Percentiles rank a stretch among this genome's conserved stretches.
phyloP scores from a whole-genome alignment of 1,140 invertebrate genomes.

The Andrena cerasifolii region DNA sequence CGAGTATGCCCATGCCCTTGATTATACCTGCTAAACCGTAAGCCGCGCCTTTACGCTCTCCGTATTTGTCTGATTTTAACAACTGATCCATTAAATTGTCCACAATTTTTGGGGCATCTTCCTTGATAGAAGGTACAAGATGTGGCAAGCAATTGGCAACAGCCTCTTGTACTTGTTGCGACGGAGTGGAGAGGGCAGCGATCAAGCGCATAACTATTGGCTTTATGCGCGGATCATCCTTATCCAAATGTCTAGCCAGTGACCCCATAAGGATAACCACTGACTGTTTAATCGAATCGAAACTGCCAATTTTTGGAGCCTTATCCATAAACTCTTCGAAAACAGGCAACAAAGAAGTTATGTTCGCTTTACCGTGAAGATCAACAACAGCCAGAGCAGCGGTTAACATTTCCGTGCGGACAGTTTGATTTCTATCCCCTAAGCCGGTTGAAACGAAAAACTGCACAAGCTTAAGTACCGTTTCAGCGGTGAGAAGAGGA shows the following conservation, averaged over 20 bases:
- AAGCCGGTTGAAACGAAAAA: conserved; percentile 95
- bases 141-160: conserved; percentile 98
- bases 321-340: conserved; percentile 96
- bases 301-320: conserved; percentile 94
- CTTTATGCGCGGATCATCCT: conserved; percentile 92
- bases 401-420: conserved; percentile 94
- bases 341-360: conserved; percentile 88
- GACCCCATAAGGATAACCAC: conserved; percentile 99
- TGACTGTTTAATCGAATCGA: conserved; percentile 96
- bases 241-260: conserved; percentile 96
- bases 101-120: conserved; percentile 93
- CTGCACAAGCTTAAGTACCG: conserved; percentile 88
- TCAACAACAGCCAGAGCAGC: conserved; percentile 96
- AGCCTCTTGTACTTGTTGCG: conserved; percentile 98
- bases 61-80: conserved; percentile 97
- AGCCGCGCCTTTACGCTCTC: conserved; percentile 96
- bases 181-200: conserved; percentile 96
- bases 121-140: conserved; percentile 95
- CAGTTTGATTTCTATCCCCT: conserved; percentile 91
- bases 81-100: conserved; percentile 94
- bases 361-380: conserved; percentile 92
- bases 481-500: conserved; percentile 86
- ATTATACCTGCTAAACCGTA: conserved; percentile 95
- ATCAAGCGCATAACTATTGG: conserved; percentile 96
- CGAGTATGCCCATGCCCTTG: conserved; percentile 97